Percentiles rank a stretch among this genome's conserved stretches.
These are phyloP conservation scores for Melieria picta DNA, from an alignment of 2,888 invertebrate genomes.

Conservation along the genomic window DNA sequence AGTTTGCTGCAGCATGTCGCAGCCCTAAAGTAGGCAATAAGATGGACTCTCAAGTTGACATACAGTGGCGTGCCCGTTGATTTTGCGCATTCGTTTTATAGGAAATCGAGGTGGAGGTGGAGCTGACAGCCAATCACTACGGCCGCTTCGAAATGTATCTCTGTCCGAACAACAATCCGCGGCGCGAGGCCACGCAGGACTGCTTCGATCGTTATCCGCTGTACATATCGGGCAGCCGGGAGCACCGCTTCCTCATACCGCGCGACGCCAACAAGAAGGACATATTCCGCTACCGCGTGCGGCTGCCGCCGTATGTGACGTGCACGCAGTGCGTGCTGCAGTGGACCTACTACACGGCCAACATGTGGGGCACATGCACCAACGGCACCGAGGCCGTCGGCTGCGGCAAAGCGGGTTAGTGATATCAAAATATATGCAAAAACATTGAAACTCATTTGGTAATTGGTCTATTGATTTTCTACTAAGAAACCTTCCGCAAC, in stretches of 20 bases:
- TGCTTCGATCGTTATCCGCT: conserved; percentile 86
- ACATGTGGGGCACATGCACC: conserved; percentile 89
- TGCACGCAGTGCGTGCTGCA: conserved; percentile 92
- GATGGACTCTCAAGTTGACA: not conserved
- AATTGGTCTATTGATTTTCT: not conserved
- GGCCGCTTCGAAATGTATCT: conserved; percentile 86
- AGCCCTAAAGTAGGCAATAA: conserved; percentile 21
- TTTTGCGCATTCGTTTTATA: conserved; percentile 53
- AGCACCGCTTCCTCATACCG: conserved; percentile 78
- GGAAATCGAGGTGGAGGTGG: conserved; percentile 87
- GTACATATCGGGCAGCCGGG: conserved; percentile 77
- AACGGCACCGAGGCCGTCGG: conserved; percentile 90
- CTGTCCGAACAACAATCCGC: conserved; percentile 86
- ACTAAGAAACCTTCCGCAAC: conserved; percentile 84
- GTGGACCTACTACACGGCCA: conserved; percentile 88
- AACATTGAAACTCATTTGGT: not conserved
- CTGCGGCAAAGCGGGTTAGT: conserved; percentile 78
- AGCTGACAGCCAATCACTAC: conserved; percentile 89
- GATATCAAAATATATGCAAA: not conserved
- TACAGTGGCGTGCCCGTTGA: not conserved
- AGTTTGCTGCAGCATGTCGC: too few species aligned
- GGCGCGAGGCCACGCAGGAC: conserved; percentile 80
- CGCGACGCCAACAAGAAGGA: conserved; percentile 76
- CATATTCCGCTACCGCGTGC: conserved; percentile 76
- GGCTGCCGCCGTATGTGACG: conserved; percentile 82